phyloP scores from a whole-genome alignment of 2,113 vertebrate genomes.

The Australoheros scitulus region DNA sequence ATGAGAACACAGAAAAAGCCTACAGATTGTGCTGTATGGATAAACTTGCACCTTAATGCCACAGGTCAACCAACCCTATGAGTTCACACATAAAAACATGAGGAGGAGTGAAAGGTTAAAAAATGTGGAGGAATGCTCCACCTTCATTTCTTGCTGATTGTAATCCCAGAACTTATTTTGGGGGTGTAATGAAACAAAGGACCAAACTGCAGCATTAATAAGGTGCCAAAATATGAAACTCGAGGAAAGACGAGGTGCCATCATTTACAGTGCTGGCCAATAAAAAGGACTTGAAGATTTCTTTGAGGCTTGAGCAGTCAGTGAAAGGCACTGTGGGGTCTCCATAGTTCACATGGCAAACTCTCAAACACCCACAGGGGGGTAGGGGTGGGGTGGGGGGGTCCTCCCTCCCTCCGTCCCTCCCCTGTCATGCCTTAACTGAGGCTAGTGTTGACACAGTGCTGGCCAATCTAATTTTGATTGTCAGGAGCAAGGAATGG shows the following conservation, averaged over 20 bases:
- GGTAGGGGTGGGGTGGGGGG: constrained; percentile 23
- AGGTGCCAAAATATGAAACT: constrained; percentile 51
- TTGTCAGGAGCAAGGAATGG: constrained; percentile 80
- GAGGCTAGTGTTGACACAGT: constrained; percentile 81
- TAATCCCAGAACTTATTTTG: background rate
- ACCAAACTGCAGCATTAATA: constrained; percentile 23
- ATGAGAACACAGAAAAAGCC: background rate
- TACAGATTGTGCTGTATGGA: background rate
- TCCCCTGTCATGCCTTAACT: constrained; percentile 77
- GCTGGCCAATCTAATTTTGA: constrained; percentile 84
- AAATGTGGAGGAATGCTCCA: background rate
- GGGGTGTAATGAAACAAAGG: constrained; percentile 5
- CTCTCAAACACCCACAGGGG: constrained; percentile 76
- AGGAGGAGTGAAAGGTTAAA: constrained; percentile 4
- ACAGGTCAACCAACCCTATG: background rate
- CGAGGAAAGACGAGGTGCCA: constrained; percentile 52
- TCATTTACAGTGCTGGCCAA: constrained; percentile 75
- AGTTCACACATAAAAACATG: background rate
- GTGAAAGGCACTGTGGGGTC: constrained; percentile 84
- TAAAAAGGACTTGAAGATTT: constrained; percentile 72
- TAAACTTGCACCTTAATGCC: background rate
- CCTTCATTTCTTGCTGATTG: background rate
- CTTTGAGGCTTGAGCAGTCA: constrained; percentile 77
- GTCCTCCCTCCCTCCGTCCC: constrained; percentile 65
- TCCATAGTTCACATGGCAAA: constrained; percentile 84